Conservation (phyloP, 1,140 invertebrate species). For the Globodera ellingtonae region DNA sequence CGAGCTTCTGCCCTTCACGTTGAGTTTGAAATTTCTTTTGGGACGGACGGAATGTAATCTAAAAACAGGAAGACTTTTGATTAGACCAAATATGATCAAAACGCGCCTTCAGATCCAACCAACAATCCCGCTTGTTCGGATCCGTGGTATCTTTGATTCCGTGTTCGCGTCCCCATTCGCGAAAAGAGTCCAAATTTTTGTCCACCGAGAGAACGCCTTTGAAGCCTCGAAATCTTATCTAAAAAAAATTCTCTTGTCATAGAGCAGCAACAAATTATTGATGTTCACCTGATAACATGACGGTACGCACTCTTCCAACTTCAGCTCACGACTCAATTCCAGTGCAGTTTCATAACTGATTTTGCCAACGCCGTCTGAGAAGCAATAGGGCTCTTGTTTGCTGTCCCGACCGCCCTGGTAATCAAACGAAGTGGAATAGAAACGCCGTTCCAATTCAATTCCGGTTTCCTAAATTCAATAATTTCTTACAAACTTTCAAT, state of each 20-base stretch:
- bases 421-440: conserved; percentile 34
- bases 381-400: conserved; percentile 46
- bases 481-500: not conserved
- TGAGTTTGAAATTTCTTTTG: conserved; percentile 47
- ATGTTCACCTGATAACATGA: conserved; percentile 47
- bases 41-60: conserved; percentile 47
- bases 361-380: conserved; percentile 52
- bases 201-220: conserved; percentile 51
- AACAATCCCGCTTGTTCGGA: conserved; percentile 32
- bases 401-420: conserved; percentile 39
- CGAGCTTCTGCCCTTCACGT: conserved; percentile 42
- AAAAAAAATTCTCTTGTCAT: not conserved
- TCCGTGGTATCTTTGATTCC: conserved; percentile 38
- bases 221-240: conserved; percentile 48
- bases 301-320: conserved; percentile 39
- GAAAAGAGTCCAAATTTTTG: conserved; percentile 33
- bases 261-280: conserved; percentile 5
- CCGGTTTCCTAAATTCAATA: conserved; percentile 36
- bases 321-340: conserved; percentile 41
- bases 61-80: not conserved
- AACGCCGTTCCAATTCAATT: conserved; percentile 37
- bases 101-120: conserved; percentile 29
- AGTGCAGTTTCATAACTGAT: conserved; percentile 44
- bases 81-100: not conserved
- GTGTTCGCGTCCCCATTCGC: conserved; percentile 46